These are phyloP conservation scores for Fragum fragum DNA, from an alignment of 2,888 invertebrate genomes.

Conservation along the genomic window DNA sequence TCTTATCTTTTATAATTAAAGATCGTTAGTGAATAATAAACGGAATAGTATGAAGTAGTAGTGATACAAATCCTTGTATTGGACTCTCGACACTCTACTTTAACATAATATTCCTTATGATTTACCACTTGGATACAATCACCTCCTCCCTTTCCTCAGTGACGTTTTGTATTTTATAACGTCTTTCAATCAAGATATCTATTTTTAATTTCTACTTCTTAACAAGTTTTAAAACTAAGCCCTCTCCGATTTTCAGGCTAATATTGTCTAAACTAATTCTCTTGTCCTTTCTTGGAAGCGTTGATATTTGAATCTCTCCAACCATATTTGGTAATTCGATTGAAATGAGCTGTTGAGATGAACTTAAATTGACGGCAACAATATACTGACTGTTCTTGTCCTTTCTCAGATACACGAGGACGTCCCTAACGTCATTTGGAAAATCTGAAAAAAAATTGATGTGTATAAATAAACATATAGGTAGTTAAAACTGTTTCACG, in stretches of 20 bases:
- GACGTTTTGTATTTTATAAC: too few relatives aligned
- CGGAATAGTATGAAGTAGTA: too few relatives aligned
- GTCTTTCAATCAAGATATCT: too few relatives aligned
- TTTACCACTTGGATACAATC: too few relatives aligned
- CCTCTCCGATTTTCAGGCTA: slow-evolving; percentile 25
- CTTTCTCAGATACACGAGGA: slow-evolving; percentile 7
- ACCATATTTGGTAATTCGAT: neutral
- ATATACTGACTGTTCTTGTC: neutral
- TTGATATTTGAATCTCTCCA: slow-evolving; percentile 13
- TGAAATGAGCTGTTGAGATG: neutral
- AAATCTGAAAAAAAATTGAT: slow-evolving; percentile 2
- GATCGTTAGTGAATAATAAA: too few relatives aligned
- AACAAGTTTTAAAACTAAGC: slow-evolving; percentile 15
- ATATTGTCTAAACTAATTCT: slow-evolving; percentile 13
- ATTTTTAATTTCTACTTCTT: neutral
- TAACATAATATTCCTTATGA: too few relatives aligned
- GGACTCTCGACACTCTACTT: too few relatives aligned
- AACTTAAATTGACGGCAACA: slow-evolving; percentile 10
- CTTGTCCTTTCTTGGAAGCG: neutral
- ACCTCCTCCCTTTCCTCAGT: too few relatives aligned
- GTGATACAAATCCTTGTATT: too few relatives aligned
- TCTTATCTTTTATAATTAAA: too few relatives aligned
- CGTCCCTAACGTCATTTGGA: neutral
- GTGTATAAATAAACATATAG: too few relatives aligned
- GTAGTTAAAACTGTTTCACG: too few relatives aligned